Percentiles rank a stretch among this genome's conserved stretches.
Conservation (phyloP, 1,140 invertebrate genomes). For the Lamellibrachia luymesi region DNA sequence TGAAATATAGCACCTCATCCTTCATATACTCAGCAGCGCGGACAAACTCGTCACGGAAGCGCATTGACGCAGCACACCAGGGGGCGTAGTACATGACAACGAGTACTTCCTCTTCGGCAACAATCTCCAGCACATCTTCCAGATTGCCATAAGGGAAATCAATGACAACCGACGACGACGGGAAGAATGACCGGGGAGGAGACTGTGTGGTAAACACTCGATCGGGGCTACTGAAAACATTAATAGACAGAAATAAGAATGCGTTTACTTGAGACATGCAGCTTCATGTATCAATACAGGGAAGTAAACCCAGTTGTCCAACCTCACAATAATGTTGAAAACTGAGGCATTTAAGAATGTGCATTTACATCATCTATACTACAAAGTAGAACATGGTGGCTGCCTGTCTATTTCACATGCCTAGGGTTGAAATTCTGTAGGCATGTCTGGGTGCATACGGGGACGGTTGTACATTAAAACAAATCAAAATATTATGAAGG, state of each 20-base stretch:
- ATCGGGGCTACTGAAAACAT: neutral
- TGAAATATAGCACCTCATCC: constrained; percentile 63
- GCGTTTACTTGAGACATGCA: too few relatives aligned
- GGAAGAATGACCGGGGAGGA: constrained; percentile 41
- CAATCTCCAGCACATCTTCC: constrained; percentile 35
- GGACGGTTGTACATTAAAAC: too few relatives aligned
- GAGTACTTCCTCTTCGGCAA: constrained; percentile 39
- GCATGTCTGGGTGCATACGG: too few relatives aligned
- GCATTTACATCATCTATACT: too few relatives aligned
- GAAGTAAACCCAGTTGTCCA: too few relatives aligned
- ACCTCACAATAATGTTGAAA: too few relatives aligned
- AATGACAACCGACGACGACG: constrained; percentile 34
- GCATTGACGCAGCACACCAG: constrained; percentile 80
- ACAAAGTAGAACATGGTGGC: too few relatives aligned
- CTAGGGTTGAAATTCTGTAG: too few relatives aligned
- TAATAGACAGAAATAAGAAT: neutral
- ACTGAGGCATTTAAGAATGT: too few relatives aligned
- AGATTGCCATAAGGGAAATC: constrained; percentile 44
- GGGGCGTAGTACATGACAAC: constrained; percentile 88
- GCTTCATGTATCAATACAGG: too few relatives aligned
- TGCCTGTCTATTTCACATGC: too few relatives aligned
- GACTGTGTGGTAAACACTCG: constrained; percentile 13
- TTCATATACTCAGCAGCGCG: constrained; percentile 70
- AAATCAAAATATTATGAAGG: too few relatives aligned
- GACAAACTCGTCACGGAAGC: constrained; percentile 71